phyloP scores from a whole-genome alignment of 2,113 vertebrate genomes.

The Silurus asotus region DNA sequence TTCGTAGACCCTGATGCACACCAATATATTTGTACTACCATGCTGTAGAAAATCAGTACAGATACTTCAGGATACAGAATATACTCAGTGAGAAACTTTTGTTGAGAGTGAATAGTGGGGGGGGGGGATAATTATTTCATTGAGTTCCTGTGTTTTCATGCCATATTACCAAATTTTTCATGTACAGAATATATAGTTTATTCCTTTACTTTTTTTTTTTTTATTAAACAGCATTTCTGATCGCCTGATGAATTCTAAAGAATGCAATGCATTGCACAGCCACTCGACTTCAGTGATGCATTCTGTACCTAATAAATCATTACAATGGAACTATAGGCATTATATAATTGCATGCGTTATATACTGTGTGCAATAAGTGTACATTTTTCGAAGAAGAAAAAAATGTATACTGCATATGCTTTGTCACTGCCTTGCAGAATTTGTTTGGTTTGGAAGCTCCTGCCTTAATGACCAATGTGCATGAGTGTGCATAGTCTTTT shows the following conservation, averaged over 20 bases:
- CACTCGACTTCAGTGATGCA: background rate
- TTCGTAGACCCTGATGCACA: slow-evolving; percentile 6
- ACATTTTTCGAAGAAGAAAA: background rate
- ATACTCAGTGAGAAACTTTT: background rate
- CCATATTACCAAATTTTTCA: background rate
- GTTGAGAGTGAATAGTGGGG: too few relatives aligned
- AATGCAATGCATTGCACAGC: background rate
- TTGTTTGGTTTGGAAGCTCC: background rate
- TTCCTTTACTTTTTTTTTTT: background rate
- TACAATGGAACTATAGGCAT: background rate
- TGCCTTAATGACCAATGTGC: slow-evolving; percentile 13
- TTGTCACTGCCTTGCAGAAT: background rate
- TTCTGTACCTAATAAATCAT: background rate
- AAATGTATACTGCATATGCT: background rate
- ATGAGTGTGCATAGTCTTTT: slow-evolving; percentile 29
- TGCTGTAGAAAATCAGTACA: background rate
- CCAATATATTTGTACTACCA: background rate
- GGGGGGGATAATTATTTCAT: background rate
- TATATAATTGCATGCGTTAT: slow-evolving; percentile 12
- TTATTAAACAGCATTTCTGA: background rate
- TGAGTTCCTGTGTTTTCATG: slow-evolving; percentile 3
- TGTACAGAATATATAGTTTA: background rate
- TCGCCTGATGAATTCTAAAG: background rate
- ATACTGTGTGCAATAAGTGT: slow-evolving; percentile 11
- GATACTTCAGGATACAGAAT: background rate